Base-by-base conservation (phyloP, 2,113 vertebrate species). In the Odontophorus gujanensis region DNA sequence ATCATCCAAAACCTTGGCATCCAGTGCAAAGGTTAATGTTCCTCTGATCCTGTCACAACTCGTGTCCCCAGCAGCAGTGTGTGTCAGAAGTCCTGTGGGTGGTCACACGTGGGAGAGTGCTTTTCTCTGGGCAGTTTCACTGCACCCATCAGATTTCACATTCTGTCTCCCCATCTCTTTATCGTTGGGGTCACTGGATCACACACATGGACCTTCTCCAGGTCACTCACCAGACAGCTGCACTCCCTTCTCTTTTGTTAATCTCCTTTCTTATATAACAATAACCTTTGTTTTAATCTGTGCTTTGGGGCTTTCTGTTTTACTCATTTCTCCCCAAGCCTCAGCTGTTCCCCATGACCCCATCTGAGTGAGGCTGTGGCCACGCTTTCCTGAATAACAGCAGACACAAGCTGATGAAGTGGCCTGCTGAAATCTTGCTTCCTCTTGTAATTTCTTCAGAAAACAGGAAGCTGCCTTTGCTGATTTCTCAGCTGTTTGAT, bases 1-100 rank as follows among this genome's bases (percentile, higher is more conserved):
- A 81, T 96, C 98, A 63, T 98, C 98, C 75, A 99, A 99, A 95
- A 98, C 83, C 68, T 97, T 97, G 50, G 95, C 98, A 62, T 98
- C 98, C 76, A 97, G 93, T 73, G 96, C 98, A 1, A 99, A 99
- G 99, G 99, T 99, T 85, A 93, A 95, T 95, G 57, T 7, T 26
- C 59, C 14, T 48, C 89, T 59, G 21, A n/a, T 19, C n/a, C 55
- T 63, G 3, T 26, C 25, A 3, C 62, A 65, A 19, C 26, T n/a
- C 55, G 42, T 50, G 74, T 50, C 71, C 65, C 81, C 59, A 24
- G 66, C 47, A 50, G 36, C 34, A 21, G 7, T 14, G 47, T 24
- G 26, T n/a, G 47, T 28, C 25, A 5, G 42, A 7, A 18, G 63
- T 30, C 50, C 48, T 42, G 40, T 59, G 28, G 67, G 55, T 1